Evolutionary conservation across 2,888 invertebrate species (phyloP).

Genomic region (Leptopilina syphax): DNA sequence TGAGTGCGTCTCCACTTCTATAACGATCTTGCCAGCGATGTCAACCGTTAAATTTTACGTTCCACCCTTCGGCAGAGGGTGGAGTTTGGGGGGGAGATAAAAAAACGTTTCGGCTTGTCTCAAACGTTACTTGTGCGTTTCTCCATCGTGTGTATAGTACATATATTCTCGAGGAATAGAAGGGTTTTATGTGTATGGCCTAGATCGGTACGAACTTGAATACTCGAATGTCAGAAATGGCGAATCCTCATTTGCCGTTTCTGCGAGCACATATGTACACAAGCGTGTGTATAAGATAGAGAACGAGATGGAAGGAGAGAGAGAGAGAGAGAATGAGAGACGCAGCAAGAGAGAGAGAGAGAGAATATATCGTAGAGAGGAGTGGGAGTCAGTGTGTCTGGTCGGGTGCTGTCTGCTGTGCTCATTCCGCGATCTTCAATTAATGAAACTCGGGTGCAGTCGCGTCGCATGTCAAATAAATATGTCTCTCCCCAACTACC

Average conservation of each 20-base stretch:
- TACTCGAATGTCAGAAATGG: constrained; percentile 74
- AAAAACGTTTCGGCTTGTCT: constrained; percentile 59
- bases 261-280: constrained; percentile 47
- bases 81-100: neutral
- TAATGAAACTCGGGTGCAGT: constrained; percentile 77
- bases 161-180: constrained; percentile 44
- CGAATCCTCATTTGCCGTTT: constrained; percentile 73
- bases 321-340: constrained; percentile 52
- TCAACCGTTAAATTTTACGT: constrained; percentile 69
- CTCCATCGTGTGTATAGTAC: constrained; percentile 37
- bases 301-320: constrained; percentile 57
- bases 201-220: constrained; percentile 75
- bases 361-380: neutral
- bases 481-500: constrained; percentile 70
- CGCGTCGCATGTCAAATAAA: constrained; percentile 77
- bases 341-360: constrained; percentile 31
- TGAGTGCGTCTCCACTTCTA: constrained; percentile 58
- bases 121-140: constrained; percentile 45
- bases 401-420: constrained; percentile 72
- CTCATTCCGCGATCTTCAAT: constrained; percentile 77
- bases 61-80: constrained; percentile 58
- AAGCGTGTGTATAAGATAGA: constrained; percentile 43
- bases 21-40: constrained; percentile 69
- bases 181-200: constrained; percentile 66
- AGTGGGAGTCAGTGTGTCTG: constrained; percentile 61